Percentiles rank a stretch among this genome's conserved stretches.
These are phyloP conservation scores for Proales similis DNA, from an alignment of 1,140 invertebrate genomes.

Conservation along the genomic window DNA sequence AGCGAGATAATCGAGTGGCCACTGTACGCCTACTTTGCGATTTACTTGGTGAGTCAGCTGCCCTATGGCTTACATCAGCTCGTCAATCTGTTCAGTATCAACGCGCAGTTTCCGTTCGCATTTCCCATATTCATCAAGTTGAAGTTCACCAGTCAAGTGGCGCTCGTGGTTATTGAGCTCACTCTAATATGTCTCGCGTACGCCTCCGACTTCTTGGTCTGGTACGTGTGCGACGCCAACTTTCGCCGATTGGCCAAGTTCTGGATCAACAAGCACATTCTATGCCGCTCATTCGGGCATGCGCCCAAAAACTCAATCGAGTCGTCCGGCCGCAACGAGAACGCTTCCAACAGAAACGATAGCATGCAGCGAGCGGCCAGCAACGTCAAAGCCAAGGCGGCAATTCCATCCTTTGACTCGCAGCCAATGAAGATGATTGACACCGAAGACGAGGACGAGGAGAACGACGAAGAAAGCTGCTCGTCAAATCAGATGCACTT, in stretches of 20 bases:
- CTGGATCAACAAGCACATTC: not conserved
- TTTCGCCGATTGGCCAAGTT: constrained; percentile 1
- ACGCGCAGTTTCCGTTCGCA: constrained; percentile 18
- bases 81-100: not conserved
- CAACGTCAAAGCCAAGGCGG: constrained; percentile 15
- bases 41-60: constrained; percentile 2
- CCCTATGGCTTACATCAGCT: constrained; percentile 20
- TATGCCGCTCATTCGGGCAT: not conserved
- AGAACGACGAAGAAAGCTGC: constrained; percentile 11
- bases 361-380: not conserved
- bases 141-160: constrained; percentile 27
- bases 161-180: constrained; percentile 14
- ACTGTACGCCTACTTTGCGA: constrained; percentile 5
- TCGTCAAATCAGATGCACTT: not conserved
- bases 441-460: not conserved
- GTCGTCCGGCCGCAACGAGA: constrained; percentile 5
- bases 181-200: not conserved
- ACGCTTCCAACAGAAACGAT: not conserved
- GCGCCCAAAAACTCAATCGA: constrained; percentile 8
- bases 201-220: constrained; percentile 9
- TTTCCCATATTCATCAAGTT: constrained; percentile 35
- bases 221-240: constrained; percentile 1
- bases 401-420: not conserved
- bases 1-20: constrained; percentile 25
- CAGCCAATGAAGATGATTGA: constrained; percentile 33